A percentile compares a stretch with the other conserved stretches of the same genome.
Conservation (phyloP, 2,113 vertebrate species). For the Oryzias woworae region DNA sequence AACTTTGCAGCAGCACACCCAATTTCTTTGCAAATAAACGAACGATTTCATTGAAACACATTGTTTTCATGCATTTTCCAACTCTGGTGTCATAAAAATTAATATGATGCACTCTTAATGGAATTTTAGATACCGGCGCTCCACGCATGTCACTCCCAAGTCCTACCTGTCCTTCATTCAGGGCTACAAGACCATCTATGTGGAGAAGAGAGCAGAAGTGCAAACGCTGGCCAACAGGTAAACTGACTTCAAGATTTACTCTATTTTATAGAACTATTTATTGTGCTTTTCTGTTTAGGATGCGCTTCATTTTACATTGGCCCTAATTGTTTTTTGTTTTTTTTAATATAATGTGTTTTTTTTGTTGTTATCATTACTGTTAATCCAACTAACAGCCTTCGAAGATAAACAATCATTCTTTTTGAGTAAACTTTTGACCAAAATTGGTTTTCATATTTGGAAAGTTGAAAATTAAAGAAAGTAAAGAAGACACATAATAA, state of each 20-base stretch:
- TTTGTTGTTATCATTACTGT: not conserved
- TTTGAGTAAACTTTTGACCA: not conserved
- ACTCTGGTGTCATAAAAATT: not conserved
- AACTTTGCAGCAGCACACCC: not conserved
- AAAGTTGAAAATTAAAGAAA: not conserved
- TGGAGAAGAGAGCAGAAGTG: conserved; percentile 86
- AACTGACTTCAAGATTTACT: not conserved
- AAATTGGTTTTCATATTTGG: not conserved
- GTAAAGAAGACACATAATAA: not conserved
- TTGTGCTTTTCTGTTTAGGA: not conserved
- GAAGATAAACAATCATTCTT: not conserved
- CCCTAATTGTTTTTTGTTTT: not conserved
- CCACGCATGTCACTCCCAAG: conserved; percentile 92
- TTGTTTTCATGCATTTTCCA: not conserved
- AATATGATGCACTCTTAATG: conserved; percentile 9
- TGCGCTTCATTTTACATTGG: not conserved
- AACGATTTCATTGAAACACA: not conserved
- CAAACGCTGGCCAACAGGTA: conserved; percentile 88
- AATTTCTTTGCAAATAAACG: not conserved
- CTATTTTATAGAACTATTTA: not conserved
- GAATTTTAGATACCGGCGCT: conserved; percentile 78
- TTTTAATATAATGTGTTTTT: not conserved
- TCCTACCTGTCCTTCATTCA: conserved; percentile 97
- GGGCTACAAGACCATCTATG: conserved; percentile 89
- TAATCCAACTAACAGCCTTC: too few species aligned